Conservation (phyloP, 2,797 vertebrate genomes). For the Hyperoplus immaculatus region DNA sequence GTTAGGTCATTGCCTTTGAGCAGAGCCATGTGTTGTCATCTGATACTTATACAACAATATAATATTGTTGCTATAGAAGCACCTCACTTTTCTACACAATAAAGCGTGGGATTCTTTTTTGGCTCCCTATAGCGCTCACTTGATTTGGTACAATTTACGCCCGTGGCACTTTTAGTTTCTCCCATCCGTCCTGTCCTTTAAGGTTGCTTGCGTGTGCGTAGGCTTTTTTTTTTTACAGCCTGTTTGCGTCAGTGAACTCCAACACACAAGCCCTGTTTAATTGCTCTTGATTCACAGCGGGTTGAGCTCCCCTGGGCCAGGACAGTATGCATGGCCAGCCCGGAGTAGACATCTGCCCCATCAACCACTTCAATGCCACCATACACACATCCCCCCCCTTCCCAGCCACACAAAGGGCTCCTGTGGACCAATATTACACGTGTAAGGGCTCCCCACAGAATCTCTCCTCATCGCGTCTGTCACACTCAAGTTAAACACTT, state of each 20-base stretch:
- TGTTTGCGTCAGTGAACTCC: constrained; percentile 63
- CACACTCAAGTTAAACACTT: constrained; percentile 53
- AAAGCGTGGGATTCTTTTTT: constrained; percentile 45
- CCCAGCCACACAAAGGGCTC: constrained; percentile 34
- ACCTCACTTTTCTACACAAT: constrained; percentile 29
- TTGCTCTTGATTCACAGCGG: constrained; percentile 74
- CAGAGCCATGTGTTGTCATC: constrained; percentile 12
- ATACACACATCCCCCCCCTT: constrained; percentile 17
- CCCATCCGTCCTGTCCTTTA: constrained; percentile 53
- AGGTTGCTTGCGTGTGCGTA: constrained; percentile 53
- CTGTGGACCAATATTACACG: constrained; percentile 51
- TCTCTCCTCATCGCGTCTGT: constrained; percentile 34
- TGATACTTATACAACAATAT: constrained; percentile 1
- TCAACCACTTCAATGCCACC: constrained; percentile 66
- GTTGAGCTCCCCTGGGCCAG: constrained; percentile 64
- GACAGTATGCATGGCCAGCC: constrained; percentile 66
- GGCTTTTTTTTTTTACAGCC: constrained; percentile 67
- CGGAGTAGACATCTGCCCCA: constrained; percentile 69
- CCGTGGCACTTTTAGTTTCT: constrained; percentile 13
- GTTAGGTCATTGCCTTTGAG: constrained; percentile 25
- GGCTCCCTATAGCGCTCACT: constrained; percentile 15
- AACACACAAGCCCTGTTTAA: constrained; percentile 68
- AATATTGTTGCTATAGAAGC: constrained; percentile 16
- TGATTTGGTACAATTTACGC: constrained; percentile 42
- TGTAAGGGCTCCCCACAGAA: constrained; percentile 57